A percentile compares a stretch with the other conserved stretches of the same genome.
Conservation (phyloP, 1,140 invertebrate genomes). For the Drosophila aff. region DNA sequence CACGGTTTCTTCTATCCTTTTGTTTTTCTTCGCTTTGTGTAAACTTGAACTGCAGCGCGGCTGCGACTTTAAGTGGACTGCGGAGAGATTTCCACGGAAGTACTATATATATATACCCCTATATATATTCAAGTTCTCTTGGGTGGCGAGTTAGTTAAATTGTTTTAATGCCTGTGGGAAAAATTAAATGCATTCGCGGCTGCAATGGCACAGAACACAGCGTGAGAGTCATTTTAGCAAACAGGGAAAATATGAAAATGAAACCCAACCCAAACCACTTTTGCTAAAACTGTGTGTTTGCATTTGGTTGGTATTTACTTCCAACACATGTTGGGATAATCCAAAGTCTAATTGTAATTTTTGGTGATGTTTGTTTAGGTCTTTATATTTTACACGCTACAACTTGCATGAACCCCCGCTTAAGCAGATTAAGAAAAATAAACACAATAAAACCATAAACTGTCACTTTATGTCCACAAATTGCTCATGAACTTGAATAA, state of each 20-base stretch:
- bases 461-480: constrained; percentile 52
- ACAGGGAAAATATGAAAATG: constrained; percentile 14
- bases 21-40: constrained; percentile 30
- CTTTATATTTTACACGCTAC: constrained; percentile 11
- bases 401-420: neutral
- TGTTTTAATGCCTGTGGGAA: constrained; percentile 56
- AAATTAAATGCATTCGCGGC: constrained; percentile 52
- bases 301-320: constrained; percentile 1
- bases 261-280: constrained; percentile 3
- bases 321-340: neutral
- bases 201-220: constrained; percentile 24
- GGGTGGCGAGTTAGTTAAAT: constrained; percentile 45
- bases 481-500: constrained; percentile 29
- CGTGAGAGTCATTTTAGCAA: constrained; percentile 19
- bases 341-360: constrained; percentile 4
- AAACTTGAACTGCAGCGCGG: constrained; percentile 33
- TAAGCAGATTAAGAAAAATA: constrained; percentile 42
- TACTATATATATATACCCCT: neutral
- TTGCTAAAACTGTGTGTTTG: neutral
- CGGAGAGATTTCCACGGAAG: neutral
- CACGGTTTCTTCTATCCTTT: constrained; percentile 5
- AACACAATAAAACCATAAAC: constrained; percentile 49
- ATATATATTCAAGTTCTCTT: constrained; percentile 5
- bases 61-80: constrained; percentile 29
- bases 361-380: neutral